Base-by-base conservation (phyloP, 1,140 invertebrate species). In the Scaptodrosophila lebanonensis region DNA sequence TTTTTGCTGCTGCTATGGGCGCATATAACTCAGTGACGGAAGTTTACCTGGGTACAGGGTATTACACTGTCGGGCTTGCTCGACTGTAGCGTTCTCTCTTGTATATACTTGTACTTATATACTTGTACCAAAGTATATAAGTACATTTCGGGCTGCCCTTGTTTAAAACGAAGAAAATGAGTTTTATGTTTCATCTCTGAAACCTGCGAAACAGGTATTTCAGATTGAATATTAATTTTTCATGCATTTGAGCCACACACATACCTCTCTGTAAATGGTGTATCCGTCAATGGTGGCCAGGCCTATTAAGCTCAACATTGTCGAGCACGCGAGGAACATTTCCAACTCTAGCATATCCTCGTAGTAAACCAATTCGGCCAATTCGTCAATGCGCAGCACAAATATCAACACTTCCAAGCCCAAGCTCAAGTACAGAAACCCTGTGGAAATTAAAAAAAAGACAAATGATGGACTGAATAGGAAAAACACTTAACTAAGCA, bases 241-340 rank as follows among this genome's bases (percentile, higher is more conserved):
- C n/a, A n/a, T n/a, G n/a, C n/a, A n/a, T 25, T 25, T 25, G 8
- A 25, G 3, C 22, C 22, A n/a, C n/a, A 0, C 12, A 36, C 63
- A 57, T 13, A 86, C 85, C 71, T 86, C 77, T 38, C 84, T 85
- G 17, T 86, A 86, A 16, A 86, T 63, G 3, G 85, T 83, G 38
- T 59, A 77, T 1, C 65, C 83, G 44, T 86, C 85, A 25, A 73
- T 16, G 2, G 25, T 6, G 3, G 61, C 66, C 54, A 86, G 51
- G 3, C 39, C 17, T 15, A 85, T 36, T 36, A 84, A 44, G 22
- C 75, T 54, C 1, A 79, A 3, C 4, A 45, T 68, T 1, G 66
- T 56, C 7, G 56, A 35, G 16, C 43, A 42, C 27, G 70, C 50
- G 16, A 86, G 57, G 45, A 72, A 52, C 1, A 65, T 51, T 47